Percentiles rank a stretch among this genome's conserved stretches.
phyloP scores from a whole-genome alignment of 2,113 vertebrate species.

The Apaloderma vittatum region DNA sequence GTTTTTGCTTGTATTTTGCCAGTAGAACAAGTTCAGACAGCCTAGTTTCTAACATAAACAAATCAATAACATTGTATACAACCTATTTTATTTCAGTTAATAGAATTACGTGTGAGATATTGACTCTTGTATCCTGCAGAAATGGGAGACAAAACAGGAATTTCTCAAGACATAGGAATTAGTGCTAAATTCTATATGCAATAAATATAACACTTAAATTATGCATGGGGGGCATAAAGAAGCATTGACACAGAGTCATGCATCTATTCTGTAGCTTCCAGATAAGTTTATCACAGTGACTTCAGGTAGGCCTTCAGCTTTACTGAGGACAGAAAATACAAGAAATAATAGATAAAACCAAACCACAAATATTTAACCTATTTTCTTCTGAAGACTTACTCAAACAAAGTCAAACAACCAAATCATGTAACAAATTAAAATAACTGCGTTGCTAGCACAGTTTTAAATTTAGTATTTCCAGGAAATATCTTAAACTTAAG shows the following conservation, averaged over 20 bases:
- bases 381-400: slow-evolving; percentile 40
- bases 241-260: not conserved
- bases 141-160: not conserved
- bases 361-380: slow-evolving; percentile 19
- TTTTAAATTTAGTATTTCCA: slow-evolving; percentile 15
- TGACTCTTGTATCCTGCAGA: not conserved
- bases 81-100: not conserved
- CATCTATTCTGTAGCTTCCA: not conserved
- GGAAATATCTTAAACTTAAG: not conserved
- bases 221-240: not conserved
- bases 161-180: not conserved
- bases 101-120: not conserved
- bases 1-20: not conserved
- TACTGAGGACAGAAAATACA: not conserved
- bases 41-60: not conserved
- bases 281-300: not conserved
- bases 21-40: not conserved
- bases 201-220: not conserved
- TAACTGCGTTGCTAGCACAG: not conserved
- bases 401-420: not conserved
- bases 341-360: not conserved
- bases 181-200: not conserved
- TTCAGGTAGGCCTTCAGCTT: not conserved
- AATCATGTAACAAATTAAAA: slow-evolving; percentile 15
- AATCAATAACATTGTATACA: not conserved